A percentile compares a stretch with the other conserved stretches of the same genome.
phyloP scores from a whole-genome alignment of 2,888 invertebrate genomes.

The Amblyjoppa fuscipennis region DNA sequence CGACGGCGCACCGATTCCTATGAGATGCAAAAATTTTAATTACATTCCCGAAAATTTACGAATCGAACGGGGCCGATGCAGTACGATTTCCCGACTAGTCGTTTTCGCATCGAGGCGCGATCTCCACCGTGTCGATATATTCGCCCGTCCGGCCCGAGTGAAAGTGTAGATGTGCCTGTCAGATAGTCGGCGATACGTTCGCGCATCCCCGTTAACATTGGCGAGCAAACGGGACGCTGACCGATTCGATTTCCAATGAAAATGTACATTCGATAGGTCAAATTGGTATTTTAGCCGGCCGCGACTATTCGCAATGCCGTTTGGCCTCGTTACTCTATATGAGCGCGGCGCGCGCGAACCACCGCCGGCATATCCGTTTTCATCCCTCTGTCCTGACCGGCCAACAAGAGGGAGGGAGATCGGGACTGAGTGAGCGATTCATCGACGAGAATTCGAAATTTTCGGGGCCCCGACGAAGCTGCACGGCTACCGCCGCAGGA shows the following conservation, averaged over 20 bases:
- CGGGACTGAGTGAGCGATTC: slow-evolving; percentile 11
- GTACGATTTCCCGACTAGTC: slow-evolving; percentile 75
- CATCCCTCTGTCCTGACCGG: neutral
- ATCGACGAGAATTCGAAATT: slow-evolving; percentile 43
- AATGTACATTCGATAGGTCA: slow-evolving; percentile 42
- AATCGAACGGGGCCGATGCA: slow-evolving; percentile 70
- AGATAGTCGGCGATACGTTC: slow-evolving; percentile 2
- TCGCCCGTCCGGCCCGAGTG: slow-evolving; percentile 18
- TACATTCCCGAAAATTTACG: slow-evolving; percentile 78
- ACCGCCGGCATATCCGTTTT: slow-evolving; percentile 36
- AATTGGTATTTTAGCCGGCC: slow-evolving; percentile 43
- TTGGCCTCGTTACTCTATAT: slow-evolving; percentile 48
- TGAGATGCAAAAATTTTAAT: slow-evolving; percentile 77
- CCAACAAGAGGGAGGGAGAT: slow-evolving; percentile 17
- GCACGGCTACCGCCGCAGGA: neutral
- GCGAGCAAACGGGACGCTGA: slow-evolving; percentile 4
- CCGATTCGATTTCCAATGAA: slow-evolving; percentile 46
- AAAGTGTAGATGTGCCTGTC: slow-evolving; percentile 18
- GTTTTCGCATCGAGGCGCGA: slow-evolving; percentile 19
- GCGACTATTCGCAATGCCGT: slow-evolving; percentile 23
- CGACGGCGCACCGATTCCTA: slow-evolving; percentile 59
- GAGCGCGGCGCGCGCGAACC: slow-evolving; percentile 24
- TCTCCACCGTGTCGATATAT: neutral
- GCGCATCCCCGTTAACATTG: slow-evolving; percentile 11
- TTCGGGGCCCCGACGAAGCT: slow-evolving; percentile 12